Base-by-base conservation (phyloP, 1,140 invertebrate species). In the Mactra quadrangularis region DNA sequence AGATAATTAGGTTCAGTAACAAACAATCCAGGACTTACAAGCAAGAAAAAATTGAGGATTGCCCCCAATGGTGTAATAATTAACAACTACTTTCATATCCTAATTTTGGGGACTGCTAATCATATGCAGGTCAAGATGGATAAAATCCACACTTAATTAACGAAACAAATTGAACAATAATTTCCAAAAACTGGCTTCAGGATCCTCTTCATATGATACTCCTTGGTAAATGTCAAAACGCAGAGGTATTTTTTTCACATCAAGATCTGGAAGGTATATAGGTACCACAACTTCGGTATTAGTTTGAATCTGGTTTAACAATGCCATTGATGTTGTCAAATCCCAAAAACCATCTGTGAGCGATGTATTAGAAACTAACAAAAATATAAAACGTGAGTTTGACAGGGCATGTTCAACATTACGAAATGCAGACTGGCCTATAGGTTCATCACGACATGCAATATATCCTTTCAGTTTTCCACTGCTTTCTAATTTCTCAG, bases 381-480 rank as follows among this genome's bases (percentile, higher is more conserved):
- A 1, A 41, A 64, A 19, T 7, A 64, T 35, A 64, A 3, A 64
- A 6, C 35, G 17, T 15, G 60, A 64, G 2, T 64, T 64, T 1
- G 2, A n/a, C n/a, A 64, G 41, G 9, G 60, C 60, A 64, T 64
- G 19, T n/a, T 38, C 60, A 64, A 64, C 35, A 45, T 45, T 41
- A 19, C 13, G 1, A 35, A 64, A 64, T 25, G 41, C 31, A 45
- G 9, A 38, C 17, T 22, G 33, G 7, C 60, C 60, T 35, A 35
- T 0, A 11, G 4, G 19, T 1, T 4, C 33, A 45, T 64, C 35
- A 9, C 35, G 11, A 45, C 2, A 11, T 15, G 25, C 35, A 31
- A 33, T 17, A 22, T 41, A 64, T 45, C 60, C 60, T 7, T n/a
- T 64, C 38, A 64, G 41, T 38, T n/a, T 15, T 6, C 22, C n/a